These are phyloP conservation scores for Chlorodrepanis virens DNA, from an alignment of 2,113 vertebrate species.

Conservation along the genomic window DNA sequence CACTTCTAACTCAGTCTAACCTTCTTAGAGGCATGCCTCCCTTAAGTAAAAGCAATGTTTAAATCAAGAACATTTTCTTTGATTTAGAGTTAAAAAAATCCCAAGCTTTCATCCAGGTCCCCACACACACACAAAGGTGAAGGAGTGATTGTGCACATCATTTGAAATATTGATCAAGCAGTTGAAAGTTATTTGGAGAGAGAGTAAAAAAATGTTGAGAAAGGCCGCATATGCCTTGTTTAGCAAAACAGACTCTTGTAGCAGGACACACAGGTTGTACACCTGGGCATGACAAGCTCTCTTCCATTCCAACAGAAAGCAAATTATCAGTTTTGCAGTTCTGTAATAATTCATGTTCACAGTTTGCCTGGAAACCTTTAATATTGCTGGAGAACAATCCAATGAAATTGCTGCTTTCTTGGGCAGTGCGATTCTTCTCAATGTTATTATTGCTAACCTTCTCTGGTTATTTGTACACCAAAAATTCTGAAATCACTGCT, in stretches of 20 bases:
- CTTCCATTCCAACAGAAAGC: not conserved
- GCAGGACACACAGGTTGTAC: not conserved
- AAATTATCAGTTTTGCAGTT: not conserved
- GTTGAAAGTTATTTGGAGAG: not conserved
- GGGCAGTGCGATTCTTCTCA: not conserved
- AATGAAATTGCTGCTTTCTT: not conserved
- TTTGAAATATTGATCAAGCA: constrained; percentile 9
- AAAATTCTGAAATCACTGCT: not conserved
- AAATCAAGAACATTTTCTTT: not conserved
- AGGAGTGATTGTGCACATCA: not conserved
- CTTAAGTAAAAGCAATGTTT: not conserved
- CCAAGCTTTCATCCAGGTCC: not conserved
- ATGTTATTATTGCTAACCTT: not conserved
- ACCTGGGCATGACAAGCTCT: not conserved
- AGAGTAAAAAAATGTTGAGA: not conserved
- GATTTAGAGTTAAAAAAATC: constrained; percentile 1
- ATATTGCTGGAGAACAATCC: not conserved
- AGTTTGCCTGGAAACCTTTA: not conserved
- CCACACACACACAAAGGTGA: not conserved
- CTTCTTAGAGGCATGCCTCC: not conserved
- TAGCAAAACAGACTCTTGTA: not conserved
- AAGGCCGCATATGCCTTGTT: not conserved
- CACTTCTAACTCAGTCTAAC: not conserved
- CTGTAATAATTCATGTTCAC: not conserved
- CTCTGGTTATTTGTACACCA: not conserved